A percentile compares a stretch with the other conserved stretches of the same genome.
These are phyloP conservation scores for western clawed frog (Xenopus tropicalis) DNA, from an alignment of 2,113 vertebrate genomes.

Conservation along the genomic window DNA sequence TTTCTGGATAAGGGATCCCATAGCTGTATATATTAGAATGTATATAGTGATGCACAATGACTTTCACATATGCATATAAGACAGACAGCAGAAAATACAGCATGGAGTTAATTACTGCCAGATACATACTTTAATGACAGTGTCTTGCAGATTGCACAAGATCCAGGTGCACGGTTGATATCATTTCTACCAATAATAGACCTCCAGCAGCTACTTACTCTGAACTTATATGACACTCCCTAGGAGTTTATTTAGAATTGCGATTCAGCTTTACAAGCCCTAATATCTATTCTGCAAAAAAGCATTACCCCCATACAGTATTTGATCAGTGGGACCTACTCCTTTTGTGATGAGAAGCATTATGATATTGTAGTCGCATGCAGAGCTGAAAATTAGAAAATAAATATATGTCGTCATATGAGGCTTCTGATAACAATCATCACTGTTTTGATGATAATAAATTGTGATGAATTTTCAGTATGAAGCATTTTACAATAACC, in stretches of 20 bases:
- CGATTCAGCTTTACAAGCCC: constrained; percentile 43
- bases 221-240: constrained; percentile 33
- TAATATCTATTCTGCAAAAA: constrained; percentile 30
- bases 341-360: constrained; percentile 46
- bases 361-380: constrained; percentile 53
- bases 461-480: constrained; percentile 55
- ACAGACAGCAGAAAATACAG: not conserved
- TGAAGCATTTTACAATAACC: constrained; percentile 53
- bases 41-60: too few species aligned
- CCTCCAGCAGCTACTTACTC: constrained; percentile 22
- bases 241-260: constrained; percentile 36
- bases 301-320: constrained; percentile 35
- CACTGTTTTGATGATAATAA: constrained; percentile 52
- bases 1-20: too few species aligned
- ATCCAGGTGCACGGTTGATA: constrained; percentile 24
- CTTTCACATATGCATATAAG: too few species aligned
- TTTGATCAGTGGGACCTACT: constrained; percentile 38
- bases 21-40: too few species aligned
- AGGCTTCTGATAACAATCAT: constrained; percentile 43
- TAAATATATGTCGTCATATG: constrained; percentile 45
- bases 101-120: constrained; percentile 14
- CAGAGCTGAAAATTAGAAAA: constrained; percentile 67
- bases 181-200: constrained; percentile 37
- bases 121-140: not conserved
- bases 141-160: not conserved